These are phyloP conservation scores for Calosoma granatense DNA, from an alignment of 1,140 invertebrate species.

Conservation along the genomic window DNA sequence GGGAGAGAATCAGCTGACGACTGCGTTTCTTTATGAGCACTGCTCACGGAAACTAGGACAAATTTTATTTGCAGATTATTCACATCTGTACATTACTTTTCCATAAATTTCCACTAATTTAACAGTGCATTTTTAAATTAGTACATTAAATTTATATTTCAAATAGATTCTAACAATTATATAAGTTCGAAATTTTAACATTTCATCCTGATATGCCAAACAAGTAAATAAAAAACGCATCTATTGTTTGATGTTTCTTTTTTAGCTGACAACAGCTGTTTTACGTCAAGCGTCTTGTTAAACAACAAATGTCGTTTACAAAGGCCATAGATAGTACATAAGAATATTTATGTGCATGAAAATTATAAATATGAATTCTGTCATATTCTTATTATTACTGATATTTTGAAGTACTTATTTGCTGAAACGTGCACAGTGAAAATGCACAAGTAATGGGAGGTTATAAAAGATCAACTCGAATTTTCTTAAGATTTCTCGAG, in stretches of 20 bases:
- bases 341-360: neutral
- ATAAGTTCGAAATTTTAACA: no score
- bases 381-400: neutral
- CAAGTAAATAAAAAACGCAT: no score
- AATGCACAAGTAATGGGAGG: conserved; percentile 22
- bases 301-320: neutral
- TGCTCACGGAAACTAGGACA: no score
- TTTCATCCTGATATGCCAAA: no score
- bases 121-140: no score
- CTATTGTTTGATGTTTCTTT: no score
- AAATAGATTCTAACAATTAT: no score
- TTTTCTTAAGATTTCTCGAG: conserved; percentile 24
- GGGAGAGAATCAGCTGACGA: neutral
- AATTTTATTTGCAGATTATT: no score
- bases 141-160: no score
- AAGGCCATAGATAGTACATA: neutral
- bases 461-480: conserved; percentile 27
- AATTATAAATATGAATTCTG: neutral
- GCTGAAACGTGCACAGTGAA: neutral
- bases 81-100: no score
- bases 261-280: neutral
- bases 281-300: neutral
- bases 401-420: neutral
- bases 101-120: no score
- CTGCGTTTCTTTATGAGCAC: neutral